These are phyloP conservation scores for Ceraclea dissimilis DNA, from an alignment of 2,888 invertebrate species.

Conservation along the genomic window DNA sequence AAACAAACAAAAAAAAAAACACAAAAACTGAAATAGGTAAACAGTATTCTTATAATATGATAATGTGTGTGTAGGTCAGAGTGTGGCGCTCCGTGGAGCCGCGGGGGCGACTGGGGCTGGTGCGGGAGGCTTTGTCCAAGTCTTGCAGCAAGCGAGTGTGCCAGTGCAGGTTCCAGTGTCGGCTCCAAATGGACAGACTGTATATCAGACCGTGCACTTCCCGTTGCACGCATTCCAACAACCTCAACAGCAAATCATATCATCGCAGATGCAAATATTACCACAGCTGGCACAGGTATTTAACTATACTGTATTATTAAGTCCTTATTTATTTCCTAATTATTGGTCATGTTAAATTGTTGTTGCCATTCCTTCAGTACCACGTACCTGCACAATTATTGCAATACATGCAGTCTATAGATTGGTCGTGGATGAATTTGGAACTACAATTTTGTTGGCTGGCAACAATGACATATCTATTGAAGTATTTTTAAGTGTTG, in stretches of 20 bases:
- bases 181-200: conserved; percentile 82
- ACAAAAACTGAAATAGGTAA: no score
- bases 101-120: conserved; percentile 27
- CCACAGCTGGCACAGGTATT: conserved; percentile 72
- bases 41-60: neutral
- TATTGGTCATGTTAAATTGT: no score
- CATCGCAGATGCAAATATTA: conserved; percentile 60
- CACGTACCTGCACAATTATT: no score
- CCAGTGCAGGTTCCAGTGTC: conserved; percentile 88
- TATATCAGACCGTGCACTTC: conserved; percentile 92
- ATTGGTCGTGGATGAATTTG: no score
- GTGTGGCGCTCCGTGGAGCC: conserved; percentile 57
- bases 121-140: conserved; percentile 52
- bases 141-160: conserved; percentile 59
- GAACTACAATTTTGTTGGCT: no score
- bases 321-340: no score
- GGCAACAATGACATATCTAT: no score
- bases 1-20: no score
- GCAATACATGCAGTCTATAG: no score
- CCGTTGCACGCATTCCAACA: conserved; percentile 72
- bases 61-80: conserved; percentile 48
- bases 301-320: no score
- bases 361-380: no score
- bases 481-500: no score
- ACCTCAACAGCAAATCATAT: conserved; percentile 29